These are phyloP conservation scores for Solea senegalensis DNA, from an alignment of 2,113 vertebrate genomes.

Conservation along the genomic window DNA sequence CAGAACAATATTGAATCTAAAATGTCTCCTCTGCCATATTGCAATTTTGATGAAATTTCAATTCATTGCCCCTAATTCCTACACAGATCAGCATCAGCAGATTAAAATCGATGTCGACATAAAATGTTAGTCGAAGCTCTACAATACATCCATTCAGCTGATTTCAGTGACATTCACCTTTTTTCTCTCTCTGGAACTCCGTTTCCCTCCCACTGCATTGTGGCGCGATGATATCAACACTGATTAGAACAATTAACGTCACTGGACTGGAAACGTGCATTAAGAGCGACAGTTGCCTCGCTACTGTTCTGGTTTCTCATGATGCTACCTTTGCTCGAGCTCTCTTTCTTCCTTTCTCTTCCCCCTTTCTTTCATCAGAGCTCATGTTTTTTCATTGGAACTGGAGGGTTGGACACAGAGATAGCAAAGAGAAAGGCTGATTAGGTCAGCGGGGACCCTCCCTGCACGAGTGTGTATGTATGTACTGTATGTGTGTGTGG, in stretches of 20 bases:
- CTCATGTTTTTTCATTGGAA: conserved; percentile 72
- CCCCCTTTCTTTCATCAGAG: conserved; percentile 35
- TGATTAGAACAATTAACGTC: conserved; percentile 33
- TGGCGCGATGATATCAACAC: neutral
- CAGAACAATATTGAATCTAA: too few species aligned
- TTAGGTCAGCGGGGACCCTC: conserved; percentile 66
- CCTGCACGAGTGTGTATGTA: conserved; percentile 12
- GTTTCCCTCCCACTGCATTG: neutral
- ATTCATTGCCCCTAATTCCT: too few species aligned
- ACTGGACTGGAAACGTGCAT: conserved; percentile 4
- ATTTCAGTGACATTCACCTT: neutral
- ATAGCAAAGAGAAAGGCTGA: conserved; percentile 58
- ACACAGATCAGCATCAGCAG: too few species aligned
- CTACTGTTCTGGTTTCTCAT: neutral
- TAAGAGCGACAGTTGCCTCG: conserved; percentile 12
- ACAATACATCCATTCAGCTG: neutral
- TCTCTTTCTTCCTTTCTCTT: neutral
- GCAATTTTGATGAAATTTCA: too few species aligned
- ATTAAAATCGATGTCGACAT: too few species aligned
- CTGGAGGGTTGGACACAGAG: conserved; percentile 42
- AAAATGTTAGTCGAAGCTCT: too few species aligned
- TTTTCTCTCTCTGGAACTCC: neutral
- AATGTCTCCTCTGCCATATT: too few species aligned
- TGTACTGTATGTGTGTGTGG: conserved; percentile 10
- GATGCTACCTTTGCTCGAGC: neutral